phyloP scores from a whole-genome alignment of 2,888 invertebrate genomes.

The Pinctada fucata region DNA sequence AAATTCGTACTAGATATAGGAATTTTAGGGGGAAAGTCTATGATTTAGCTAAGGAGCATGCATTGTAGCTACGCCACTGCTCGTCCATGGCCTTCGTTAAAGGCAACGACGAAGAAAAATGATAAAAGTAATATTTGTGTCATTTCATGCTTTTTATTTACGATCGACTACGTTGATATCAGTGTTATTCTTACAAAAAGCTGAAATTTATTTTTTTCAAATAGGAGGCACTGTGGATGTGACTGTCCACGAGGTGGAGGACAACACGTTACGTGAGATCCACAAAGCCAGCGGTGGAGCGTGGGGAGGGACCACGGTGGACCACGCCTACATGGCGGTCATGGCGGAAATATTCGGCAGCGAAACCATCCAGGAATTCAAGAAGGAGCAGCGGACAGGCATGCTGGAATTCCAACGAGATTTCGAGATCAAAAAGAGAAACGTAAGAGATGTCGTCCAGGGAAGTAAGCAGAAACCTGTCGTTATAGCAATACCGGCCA shows the following conservation, averaged over 20 bases:
- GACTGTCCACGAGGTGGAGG: not conserved
- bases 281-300: slow-evolving; percentile 5
- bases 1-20: too few species aligned
- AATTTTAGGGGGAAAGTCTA: too few species aligned
- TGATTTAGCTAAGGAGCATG: too few species aligned
- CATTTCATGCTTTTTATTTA: too few species aligned
- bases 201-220: too few species aligned
- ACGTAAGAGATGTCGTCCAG: not conserved
- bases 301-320: slow-evolving; percentile 12
- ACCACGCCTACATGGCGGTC: not conserved
- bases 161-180: too few species aligned
- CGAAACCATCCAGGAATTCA: slow-evolving; percentile 8
- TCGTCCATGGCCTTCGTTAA: too few species aligned
- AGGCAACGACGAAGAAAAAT: too few species aligned
- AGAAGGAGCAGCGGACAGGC: slow-evolving; percentile 15
- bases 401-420: slow-evolving; percentile 31
- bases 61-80: too few species aligned
- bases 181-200: too few species aligned
- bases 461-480: slow-evolving; percentile 6
- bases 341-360: slow-evolving; percentile 1
- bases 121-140: too few species aligned
- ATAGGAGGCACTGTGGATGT: not conserved
- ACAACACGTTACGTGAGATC: not conserved
- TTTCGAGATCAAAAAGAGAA: slow-evolving; percentile 33
- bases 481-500: slow-evolving; percentile 9